phyloP scores from a whole-genome alignment of 1,140 invertebrate genomes.

The Oncopeltus fasciatus region DNA sequence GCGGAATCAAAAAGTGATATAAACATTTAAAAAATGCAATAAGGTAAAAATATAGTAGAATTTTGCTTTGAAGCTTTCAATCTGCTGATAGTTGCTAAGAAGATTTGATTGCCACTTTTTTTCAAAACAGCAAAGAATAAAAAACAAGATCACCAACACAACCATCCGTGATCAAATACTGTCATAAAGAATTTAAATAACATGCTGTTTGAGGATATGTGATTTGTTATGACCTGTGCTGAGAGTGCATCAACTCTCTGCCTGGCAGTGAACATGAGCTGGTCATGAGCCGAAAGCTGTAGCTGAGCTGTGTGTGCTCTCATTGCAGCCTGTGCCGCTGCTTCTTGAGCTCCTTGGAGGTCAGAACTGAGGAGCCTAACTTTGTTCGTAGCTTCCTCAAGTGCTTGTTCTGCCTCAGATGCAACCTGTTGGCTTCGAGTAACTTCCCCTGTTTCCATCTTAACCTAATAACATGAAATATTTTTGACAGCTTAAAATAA shows the following conservation, averaged over 20 bases:
- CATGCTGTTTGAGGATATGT: too few species aligned
- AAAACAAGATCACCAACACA: too few species aligned
- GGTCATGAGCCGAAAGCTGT: slow-evolving; percentile 15
- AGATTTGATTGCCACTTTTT: too few species aligned
- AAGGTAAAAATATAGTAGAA: too few species aligned
- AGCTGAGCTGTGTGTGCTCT: slow-evolving; percentile 14
- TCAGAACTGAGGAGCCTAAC: slow-evolving; percentile 11
- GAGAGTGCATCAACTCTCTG: slow-evolving; percentile 16
- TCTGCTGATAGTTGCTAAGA: too few species aligned
- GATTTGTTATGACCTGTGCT: slow-evolving; percentile 2
- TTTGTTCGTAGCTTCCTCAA: slow-evolving; percentile 16
- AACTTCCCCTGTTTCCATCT: slow-evolving; percentile 16
- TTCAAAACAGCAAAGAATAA: too few species aligned
- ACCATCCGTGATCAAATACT: too few species aligned
- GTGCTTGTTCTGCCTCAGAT: slow-evolving; percentile 1
- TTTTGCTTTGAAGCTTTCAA: too few species aligned
- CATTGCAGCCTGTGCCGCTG: slow-evolving; percentile 10
- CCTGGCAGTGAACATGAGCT: slow-evolving; percentile 16
- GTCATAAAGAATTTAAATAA: too few species aligned
- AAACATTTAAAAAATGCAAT: too few species aligned
- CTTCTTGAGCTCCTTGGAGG: slow-evolving; percentile 13
- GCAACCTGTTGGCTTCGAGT: slow-evolving; percentile 13
- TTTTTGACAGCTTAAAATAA: too few species aligned
- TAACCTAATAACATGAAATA: slow-evolving; percentile 11
- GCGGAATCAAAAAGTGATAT: too few species aligned